Evolutionary conservation across 2,888 invertebrate species (phyloP), one percentile per base, ranked within the genome.

Genomic region (Bugula neritina): DNA sequence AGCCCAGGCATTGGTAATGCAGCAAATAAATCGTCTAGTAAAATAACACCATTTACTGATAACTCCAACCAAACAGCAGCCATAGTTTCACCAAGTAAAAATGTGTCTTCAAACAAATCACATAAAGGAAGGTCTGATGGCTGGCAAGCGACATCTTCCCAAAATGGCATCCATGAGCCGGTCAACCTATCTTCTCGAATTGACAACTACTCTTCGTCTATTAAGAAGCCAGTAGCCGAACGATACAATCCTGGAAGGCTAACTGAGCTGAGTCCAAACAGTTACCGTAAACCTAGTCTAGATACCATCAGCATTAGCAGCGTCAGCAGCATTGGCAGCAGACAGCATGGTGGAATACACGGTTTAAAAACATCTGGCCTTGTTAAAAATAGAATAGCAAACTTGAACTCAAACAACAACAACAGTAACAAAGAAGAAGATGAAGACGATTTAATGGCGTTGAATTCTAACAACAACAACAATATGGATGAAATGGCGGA

Each of bases 391-490:
- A 21, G 57, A 57, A 57, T 57, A 13, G 57, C 57, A 10, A 57
- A 57, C n/a, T 27, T 57, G 23, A 57, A 57, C n/a, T 23, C n/a
- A 13, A 57, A 57, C n/a, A 57, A 57, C 25, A 57, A 57, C 25
- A 57, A 57, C 57, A n/a, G 27, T 5, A 13, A 5, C n/a, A n/a
- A 57, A 5, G 57, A 57, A 3, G 57, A 57, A 21, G 57, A 57
- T 5, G 57, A 57, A 21, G 57, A 57, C n/a, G 5, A 13, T 3
- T 27, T 57, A 3, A 3, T 27, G 5, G 10, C 5, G n/a, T 27
- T 57, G 23, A 57, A 57, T 27, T 57, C 57, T 13, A 57, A 57
- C 57, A 57, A 57, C 57, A 57, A 25, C 57, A 57, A 57, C 57
- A 57, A 57, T 23, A 57, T 57, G n/a, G 57, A 57, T 23, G 57